Evolutionary conservation across 2,888 invertebrate species (phyloP).

Genomic region (Caenorhabditis sinica): DNA sequence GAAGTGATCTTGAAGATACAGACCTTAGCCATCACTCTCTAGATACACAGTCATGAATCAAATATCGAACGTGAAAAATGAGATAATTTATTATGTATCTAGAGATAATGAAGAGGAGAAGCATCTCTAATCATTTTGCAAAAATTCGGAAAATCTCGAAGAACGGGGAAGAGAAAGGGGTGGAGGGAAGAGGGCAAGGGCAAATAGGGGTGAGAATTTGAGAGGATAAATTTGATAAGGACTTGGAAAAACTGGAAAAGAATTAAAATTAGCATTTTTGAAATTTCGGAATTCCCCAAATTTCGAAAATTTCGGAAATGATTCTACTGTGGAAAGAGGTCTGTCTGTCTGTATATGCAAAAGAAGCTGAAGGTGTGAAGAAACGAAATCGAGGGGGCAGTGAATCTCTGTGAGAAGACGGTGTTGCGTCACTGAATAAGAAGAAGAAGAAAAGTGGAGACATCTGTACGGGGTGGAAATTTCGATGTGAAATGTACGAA

Average conservation of each 20-base stretch:
- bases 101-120: neutral
- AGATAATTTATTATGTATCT: constrained; percentile 2
- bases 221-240: constrained; percentile 16
- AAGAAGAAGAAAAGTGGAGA: neutral
- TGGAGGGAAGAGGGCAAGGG: neutral
- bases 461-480: constrained; percentile 22
- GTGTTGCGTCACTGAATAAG: constrained; percentile 46
- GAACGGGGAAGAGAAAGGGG: constrained; percentile 1
- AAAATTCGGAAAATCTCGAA: constrained; percentile 47
- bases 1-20: constrained; percentile 1
- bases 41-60: neutral
- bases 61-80: constrained; percentile 31
- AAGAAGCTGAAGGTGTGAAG: constrained; percentile 4
- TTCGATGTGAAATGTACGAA: constrained; percentile 23
- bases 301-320: constrained; percentile 1
- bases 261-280: neutral
- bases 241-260: constrained; percentile 40
- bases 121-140: neutral
- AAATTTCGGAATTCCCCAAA: constrained; percentile 8
- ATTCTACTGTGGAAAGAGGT: too few relatives aligned
- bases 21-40: neutral
- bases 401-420: constrained; percentile 8
- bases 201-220: too few relatives aligned
- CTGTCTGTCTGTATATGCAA: neutral
- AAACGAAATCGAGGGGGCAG: neutral